A percentile compares a stretch with the other conserved stretches of the same genome.
These are phyloP conservation scores for Prionace glauca DNA, from an alignment of 2,797 vertebrate species.

Conservation along the genomic window DNA sequence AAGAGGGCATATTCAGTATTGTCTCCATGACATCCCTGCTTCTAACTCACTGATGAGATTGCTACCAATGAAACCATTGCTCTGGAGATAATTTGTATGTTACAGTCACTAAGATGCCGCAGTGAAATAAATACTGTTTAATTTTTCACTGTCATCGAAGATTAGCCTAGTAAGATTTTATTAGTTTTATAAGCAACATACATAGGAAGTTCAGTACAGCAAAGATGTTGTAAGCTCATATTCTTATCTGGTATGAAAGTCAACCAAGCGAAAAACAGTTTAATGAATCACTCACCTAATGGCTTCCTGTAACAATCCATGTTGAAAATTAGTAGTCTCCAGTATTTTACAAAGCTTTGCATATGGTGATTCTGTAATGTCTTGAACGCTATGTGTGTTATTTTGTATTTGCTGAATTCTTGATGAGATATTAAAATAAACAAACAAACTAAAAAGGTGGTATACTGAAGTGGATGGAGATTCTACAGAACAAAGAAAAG, in stretches of 20 bases:
- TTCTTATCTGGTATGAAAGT: not conserved
- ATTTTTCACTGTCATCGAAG: not conserved
- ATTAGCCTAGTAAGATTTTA: not conserved
- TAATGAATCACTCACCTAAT: conserved; percentile 28
- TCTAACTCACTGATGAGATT: not conserved
- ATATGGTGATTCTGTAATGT: conserved; percentile 50
- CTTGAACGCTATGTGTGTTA: conserved; percentile 62
- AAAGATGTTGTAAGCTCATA: conserved; percentile 11
- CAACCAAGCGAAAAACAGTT: not conserved
- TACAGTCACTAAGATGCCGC: not conserved
- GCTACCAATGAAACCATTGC: not conserved
- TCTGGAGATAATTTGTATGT: not conserved
- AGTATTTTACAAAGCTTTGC: conserved; percentile 62
- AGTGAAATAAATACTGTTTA: not conserved
- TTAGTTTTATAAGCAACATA: not conserved
- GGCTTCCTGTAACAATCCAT: conserved; percentile 20
- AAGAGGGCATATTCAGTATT: not conserved
- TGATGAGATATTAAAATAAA: conserved; percentile 73
- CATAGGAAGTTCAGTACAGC: not conserved
- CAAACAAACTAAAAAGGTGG: conserved; percentile 63
- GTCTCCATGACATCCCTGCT: not conserved
- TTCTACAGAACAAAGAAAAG: conserved; percentile 96
- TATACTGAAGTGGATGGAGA: conserved; percentile 62
- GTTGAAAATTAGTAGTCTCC: conserved; percentile 64
- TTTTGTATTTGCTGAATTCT: conserved; percentile 79